Base-by-base conservation (phyloP, 2,888 invertebrate genomes). In the Rotaria socialis region DNA sequence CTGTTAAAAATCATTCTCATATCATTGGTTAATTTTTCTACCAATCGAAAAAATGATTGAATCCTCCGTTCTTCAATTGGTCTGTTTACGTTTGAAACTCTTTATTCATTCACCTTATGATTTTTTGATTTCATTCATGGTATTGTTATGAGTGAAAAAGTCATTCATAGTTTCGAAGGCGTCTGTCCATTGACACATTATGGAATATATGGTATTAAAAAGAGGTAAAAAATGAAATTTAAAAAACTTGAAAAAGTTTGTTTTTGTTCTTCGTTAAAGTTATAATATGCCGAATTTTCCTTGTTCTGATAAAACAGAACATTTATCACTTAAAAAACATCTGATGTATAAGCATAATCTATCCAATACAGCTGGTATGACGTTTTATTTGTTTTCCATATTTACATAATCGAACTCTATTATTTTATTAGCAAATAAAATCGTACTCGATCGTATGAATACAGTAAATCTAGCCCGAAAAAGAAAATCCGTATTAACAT, bases 201-300 rank as follows among this genome's bases (percentile, higher is more conserved):
- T 24, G 75, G 75, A 80, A 80, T 80, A 10, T 80, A 80, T 47
- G 75, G 75, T 16, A 80, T 80, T 47, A 80, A 80, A 22, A 80
- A 80, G 47, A 47, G 47, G 75, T 80, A 80, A 47, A 47, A 24
- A n/a, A 10, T 47, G 47, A 67, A 35, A 14, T 67, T 67, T 35
- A 27, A 10, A 67, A 67, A 27, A 27, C 35, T 27, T 67, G 3
- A 11, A 67, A 35, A 24, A 11, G 24, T 8, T 27, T 24, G 14
- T 60, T 50, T 50, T 50, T 50, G 8, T 60, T 60, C n/a, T 75
- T 75, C 3, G 24, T 24, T 80, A 22, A 24, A 80, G 75, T 47
- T 80, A 47, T 41, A 80, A 80, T 47, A 47, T 80, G 41, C 75
- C 75, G n/a, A 80, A 80, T 43, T 47, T 80, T 43, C 75, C 75